Evolutionary conservation across 2,888 invertebrate species (phyloP).

Genomic region (Cataglyphis cursor): DNA sequence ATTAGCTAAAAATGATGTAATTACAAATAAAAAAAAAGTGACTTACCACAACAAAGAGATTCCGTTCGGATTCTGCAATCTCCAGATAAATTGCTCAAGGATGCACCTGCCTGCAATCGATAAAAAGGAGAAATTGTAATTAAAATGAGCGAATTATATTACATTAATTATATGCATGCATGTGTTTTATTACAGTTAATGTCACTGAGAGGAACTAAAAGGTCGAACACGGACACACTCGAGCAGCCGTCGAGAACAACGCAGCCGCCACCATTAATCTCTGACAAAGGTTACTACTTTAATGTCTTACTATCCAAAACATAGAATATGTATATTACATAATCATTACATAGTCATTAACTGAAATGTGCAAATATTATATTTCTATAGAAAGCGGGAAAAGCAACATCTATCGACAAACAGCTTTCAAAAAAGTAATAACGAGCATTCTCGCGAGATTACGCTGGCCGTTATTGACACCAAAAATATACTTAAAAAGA

Average conservation of each 20-base stretch:
- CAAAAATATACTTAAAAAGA: too few species aligned
- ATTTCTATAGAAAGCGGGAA: neutral
- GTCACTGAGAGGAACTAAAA: slow-evolving; percentile 88
- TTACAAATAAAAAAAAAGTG: neutral
- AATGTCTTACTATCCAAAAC: neutral
- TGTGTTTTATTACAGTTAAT: slow-evolving; percentile 86
- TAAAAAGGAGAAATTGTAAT: neutral
- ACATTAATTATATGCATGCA: neutral
- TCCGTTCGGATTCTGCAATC: neutral
- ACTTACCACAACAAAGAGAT: neutral
- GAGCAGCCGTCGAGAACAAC: slow-evolving; percentile 77
- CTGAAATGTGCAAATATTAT: neutral
- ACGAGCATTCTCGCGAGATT: neutral
- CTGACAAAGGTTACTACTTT: slow-evolving; percentile 88
- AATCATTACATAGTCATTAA: neutral
- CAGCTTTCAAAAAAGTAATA: too few species aligned
- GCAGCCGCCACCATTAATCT: slow-evolving; percentile 90
- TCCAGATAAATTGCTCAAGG: too few species aligned
- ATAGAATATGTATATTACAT: neutral
- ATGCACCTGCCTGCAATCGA: neutral
- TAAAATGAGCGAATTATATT: neutral
- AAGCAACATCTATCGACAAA: neutral
- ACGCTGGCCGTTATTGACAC: neutral
- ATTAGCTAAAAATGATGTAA: neutral
- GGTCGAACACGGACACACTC: slow-evolving; percentile 87